Base-by-base conservation (phyloP, 2,888 invertebrate genomes). In the Philopedon plagiatum region DNA sequence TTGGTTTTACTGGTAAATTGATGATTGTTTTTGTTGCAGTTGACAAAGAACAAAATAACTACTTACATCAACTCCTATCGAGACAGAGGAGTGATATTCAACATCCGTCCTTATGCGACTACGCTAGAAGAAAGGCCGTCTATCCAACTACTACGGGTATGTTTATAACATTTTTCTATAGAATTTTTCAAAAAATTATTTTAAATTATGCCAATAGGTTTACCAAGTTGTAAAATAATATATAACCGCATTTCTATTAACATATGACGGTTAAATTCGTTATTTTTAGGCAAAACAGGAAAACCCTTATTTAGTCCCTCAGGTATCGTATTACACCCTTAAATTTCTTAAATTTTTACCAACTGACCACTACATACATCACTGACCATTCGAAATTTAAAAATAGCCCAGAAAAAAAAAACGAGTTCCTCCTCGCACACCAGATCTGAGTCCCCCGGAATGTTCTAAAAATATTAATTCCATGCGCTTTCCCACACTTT, bases 1-100 rank as follows among this genome's bases (percentile, higher is more conserved):
- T 51, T 51, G 2, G 19, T 49, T 49, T 54, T 54, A 3, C 15
- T 54, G 11, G 19, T 61, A 51, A 8, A 23, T 62, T 49, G 5
- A 21, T 4, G 8, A 34, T 74, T 73, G 66, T 77, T 80, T 78
- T 79, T 79, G 77, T 88, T 88, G 8, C 87, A 90, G 90, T 90
- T 85, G 92, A 92, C 78, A 91, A 92, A 89, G 87, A 90, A 91
- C 84, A 91, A 89, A 80, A 88, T 87, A 79, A 88, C 86, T 81
- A 88, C 87, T 80, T 83, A 34, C 83, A 83, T 71, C 82, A 83
- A 63, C 76, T 83, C 85, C 87, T 81, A 71, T 82, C 83, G 46
- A 78, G 82, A 72, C 82, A 82, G 74, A 77, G 82, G 73, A 77
- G 77, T 37, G 83, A 83, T 74, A 75, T 82, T 26, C 82, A 82